Base-by-base conservation (phyloP, 1,140 invertebrate genomes). In the Drosophila guanche region DNA sequence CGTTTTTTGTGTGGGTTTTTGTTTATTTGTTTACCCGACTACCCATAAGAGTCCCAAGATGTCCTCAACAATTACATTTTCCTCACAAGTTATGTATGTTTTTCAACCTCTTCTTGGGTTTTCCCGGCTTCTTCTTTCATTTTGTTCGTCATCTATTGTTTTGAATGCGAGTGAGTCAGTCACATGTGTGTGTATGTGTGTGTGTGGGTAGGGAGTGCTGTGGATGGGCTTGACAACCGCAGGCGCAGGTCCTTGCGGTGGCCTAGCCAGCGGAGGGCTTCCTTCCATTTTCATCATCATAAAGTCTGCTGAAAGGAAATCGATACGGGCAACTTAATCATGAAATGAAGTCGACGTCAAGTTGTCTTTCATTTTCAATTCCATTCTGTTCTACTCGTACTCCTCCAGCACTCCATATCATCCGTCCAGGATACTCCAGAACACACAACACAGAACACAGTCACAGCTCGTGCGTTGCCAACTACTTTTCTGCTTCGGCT, bases 261-360 rank as follows among this genome's bases (percentile, higher is more conserved):
- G 70, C 52, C 57, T 23, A 62, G 37, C 55, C 55, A 46, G 53
- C 41, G 51, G 23, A 60, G 72, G 68, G 73, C 56, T 86, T 85
- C 81, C 67, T 33, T 85, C 81, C 67, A 85, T 86, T 85, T 80
- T 86, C 76, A 85, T 85, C 81, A 86, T 84, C 76, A 86, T 80
- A 86, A 85, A 86, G 65, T 70, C 62, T 60, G 81, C 37, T 81
- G 81, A 81, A 86, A 61, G 66, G 81, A 85, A 85, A 86, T 86
- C 81, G 81, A 85, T 85, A 86, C 67, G 65, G 68, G 81, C 74
- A 86, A 85, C 81, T 85, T 85, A 85, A 85, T 85, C 81, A 85
- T 85, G 77, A 78, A 88, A 81, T 77, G 77, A 86, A 88, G 68
- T 85, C 65, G 61, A 79, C 83, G 72, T 85, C 81, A 86, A 86